Conservation (phyloP, 1,140 invertebrate genomes). For the Scylla paramamosain region DNA sequence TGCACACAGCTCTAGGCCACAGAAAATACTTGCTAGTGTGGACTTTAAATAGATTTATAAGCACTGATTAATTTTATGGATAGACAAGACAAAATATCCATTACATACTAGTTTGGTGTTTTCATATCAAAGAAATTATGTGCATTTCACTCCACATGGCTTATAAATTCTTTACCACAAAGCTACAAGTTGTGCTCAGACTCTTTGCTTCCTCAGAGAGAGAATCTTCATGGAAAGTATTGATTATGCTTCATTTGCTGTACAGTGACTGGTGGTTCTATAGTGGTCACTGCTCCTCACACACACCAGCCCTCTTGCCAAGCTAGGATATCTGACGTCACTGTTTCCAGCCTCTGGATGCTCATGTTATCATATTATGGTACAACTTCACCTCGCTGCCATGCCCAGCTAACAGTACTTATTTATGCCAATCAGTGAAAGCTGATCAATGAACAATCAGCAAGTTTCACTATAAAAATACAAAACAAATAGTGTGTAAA, state of each 20-base stretch:
- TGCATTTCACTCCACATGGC: no score
- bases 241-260: background rate
- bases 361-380: background rate
- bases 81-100: no score
- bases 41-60: background rate
- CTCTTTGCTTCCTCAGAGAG: background rate
- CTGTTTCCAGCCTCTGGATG: background rate
- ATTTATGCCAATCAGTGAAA: background rate
- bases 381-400: background rate
- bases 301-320: background rate
- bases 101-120: no score
- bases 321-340: background rate
- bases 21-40: background rate
- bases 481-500: background rate
- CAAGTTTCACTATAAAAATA: slow-evolving; percentile 24
- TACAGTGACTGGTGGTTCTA: background rate
- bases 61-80: no score
- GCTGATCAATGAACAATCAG: background rate
- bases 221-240: background rate
- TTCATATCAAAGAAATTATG: no score
- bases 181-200: background rate
- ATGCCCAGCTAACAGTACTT: background rate
- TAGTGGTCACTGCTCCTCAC: background rate
- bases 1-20: background rate
- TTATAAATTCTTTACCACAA: background rate